phyloP scores from a whole-genome alignment of 1,140 invertebrate species.

The Macrobrachium rosenbergii region DNA sequence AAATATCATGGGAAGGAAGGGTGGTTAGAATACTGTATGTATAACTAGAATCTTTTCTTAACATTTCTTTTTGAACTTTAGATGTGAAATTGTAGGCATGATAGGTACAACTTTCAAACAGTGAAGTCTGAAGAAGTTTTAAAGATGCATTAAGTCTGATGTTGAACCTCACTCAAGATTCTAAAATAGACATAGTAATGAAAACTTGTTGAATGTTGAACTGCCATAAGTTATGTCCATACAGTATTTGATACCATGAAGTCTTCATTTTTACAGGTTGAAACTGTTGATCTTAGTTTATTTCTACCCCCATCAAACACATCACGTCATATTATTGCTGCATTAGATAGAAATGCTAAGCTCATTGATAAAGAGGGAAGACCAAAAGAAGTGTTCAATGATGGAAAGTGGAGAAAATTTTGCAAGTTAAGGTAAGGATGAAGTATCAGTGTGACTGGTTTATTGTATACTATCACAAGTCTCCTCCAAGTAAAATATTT shows the following conservation, averaged over 20 bases:
- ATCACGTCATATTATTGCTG: constrained; percentile 83
- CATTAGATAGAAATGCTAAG: constrained; percentile 91
- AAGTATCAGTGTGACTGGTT: background rate
- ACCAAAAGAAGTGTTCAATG: constrained; percentile 41
- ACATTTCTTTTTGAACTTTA: too few relatives aligned
- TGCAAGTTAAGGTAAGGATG: constrained; percentile 64
- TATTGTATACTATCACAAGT: background rate
- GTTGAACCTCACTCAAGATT: too few relatives aligned
- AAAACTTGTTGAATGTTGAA: too few relatives aligned
- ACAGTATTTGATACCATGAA: background rate
- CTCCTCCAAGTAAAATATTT: too few relatives aligned
- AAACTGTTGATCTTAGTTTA: constrained; percentile 89
- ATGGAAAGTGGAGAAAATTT: constrained; percentile 62
- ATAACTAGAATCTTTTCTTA: too few relatives aligned
- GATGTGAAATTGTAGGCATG: too few relatives aligned
- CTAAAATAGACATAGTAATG: too few relatives aligned
- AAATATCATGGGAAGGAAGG: too few relatives aligned
- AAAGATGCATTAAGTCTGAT: background rate
- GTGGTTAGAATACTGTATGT: too few relatives aligned
- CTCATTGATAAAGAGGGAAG: constrained; percentile 70
- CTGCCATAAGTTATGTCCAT: background rate
- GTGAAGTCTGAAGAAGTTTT: background rate
- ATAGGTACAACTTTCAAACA: background rate
- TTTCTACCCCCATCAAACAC: constrained; percentile 94
- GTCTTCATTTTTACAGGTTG: constrained; percentile 75